Evolutionary conservation across 2,888 invertebrate species (phyloP), one percentile per base, ranked within the genome.

Genomic region (Ctena decussata): DNA sequence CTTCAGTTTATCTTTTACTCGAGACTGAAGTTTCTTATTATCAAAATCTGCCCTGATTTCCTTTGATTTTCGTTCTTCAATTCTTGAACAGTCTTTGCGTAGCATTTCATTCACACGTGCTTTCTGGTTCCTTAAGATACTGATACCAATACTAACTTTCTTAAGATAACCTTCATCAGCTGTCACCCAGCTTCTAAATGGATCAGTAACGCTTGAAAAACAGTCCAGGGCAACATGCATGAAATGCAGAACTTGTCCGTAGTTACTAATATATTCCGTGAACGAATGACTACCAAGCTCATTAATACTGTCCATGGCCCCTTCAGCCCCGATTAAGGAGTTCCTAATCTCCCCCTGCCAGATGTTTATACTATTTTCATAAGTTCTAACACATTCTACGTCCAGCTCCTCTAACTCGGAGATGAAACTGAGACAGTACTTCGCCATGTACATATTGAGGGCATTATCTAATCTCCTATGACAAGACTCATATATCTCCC

Each of bases 391-490:
- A 60, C 89, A 83, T 1, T 81, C 77, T 2, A 94, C 90, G 30
- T 92, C 92, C 15, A 85, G 69, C 21, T 90, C 77, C 24, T 84
- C 84, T 5, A 91, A 86, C 75, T 94, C 94, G 0, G 91, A 76
- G 41, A 89, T 83, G 74, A 93, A 95, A 77, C 94, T 94, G 24
- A 93, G 87, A 72, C 94, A 95, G 83, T 93, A 94, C 75, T 91
- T 92, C 12, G 60, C 77, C 77, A 91, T 84, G 30, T 90, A 87
- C 39, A 82, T 78, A 37, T 83, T 77, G 3, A 86, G 69, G 8
- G 90, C 89, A 30, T 83, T 80, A 15, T 80, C 77, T 8, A 90
- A 32, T 32, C 87, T 78, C 18, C 84, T 82, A 30, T 82, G 79
- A 32, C 80, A 72, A 3, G 77, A 32, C 12, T 84, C 81, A 53